Conservation (phyloP, 2,888 invertebrate genomes). For the Fragum sueziense region DNA sequence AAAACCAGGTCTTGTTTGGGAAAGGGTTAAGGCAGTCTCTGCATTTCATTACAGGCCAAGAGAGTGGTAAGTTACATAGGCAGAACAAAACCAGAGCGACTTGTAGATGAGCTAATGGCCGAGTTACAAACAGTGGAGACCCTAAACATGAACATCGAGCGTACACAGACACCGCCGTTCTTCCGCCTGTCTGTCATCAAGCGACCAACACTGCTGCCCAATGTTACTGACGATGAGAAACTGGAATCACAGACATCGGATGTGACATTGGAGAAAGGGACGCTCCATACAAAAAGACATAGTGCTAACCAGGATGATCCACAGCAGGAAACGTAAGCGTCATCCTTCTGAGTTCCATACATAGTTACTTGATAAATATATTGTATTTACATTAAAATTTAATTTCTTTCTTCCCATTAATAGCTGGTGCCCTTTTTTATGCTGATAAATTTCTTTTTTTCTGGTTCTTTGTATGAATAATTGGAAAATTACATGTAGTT, state of each 20-base stretch:
- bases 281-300: slow-evolving; percentile 96
- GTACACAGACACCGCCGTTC: slow-evolving; percentile 99
- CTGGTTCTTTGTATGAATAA: no score
- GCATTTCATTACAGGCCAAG: slow-evolving; percentile 88
- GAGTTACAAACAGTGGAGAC: slow-evolving; percentile 98
- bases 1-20: no score
- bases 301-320: slow-evolving; percentile 80
- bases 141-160: slow-evolving; percentile 96
- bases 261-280: slow-evolving; percentile 92
- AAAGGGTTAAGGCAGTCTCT: no score
- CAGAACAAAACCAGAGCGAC: slow-evolving; percentile 93
- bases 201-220: slow-evolving; percentile 72
- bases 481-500: no score
- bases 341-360: no score
- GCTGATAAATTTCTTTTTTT: no score
- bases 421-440: no score
- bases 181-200: slow-evolving; percentile 90
- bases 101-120: slow-evolving; percentile 98
- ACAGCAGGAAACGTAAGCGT: slow-evolving; percentile 73
- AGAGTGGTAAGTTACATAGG: slow-evolving; percentile 96
- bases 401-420: no score
- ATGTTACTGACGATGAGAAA: slow-evolving; percentile 83
- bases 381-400: no score
- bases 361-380: no score
- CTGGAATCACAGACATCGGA: slow-evolving; percentile 78